These are phyloP conservation scores for Notodonta ziczac DNA, from an alignment of 2,888 invertebrate species.

Conservation along the genomic window DNA sequence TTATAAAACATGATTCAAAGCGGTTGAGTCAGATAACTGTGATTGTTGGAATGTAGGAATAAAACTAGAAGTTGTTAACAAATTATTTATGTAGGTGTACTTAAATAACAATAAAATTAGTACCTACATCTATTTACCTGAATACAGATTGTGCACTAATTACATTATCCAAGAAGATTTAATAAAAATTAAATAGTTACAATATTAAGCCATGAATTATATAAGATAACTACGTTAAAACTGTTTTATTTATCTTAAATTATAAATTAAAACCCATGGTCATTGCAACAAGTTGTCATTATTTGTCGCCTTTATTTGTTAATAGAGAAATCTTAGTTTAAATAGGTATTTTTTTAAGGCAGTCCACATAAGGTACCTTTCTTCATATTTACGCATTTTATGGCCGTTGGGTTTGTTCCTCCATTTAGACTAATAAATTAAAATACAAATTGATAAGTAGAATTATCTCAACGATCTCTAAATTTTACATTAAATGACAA, in stretches of 20 bases:
- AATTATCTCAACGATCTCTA: too few relatives aligned
- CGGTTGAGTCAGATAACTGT: not conserved
- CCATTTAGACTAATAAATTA: too few relatives aligned
- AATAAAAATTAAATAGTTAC: conserved; percentile 32
- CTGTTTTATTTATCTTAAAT: conserved; percentile 19
- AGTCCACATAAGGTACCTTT: too few relatives aligned
- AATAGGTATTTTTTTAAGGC: too few relatives aligned
- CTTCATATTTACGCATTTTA: too few relatives aligned
- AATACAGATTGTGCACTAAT: conserved; percentile 37
- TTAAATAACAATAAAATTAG: conserved; percentile 47
- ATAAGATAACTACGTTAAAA: conserved; percentile 10
- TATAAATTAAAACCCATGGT: conserved; percentile 64
- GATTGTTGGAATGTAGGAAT: conserved; percentile 22
- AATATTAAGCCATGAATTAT: conserved; percentile 16
- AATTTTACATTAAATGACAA: conserved; percentile 60
- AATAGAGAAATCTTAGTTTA: not conserved
- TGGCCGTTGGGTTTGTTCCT: too few relatives aligned
- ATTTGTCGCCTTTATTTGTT: conserved; percentile 6
- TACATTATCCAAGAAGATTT: conserved; percentile 22
- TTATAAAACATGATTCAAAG: not conserved
- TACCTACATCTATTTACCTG: conserved; percentile 15
- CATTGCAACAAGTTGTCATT: conserved; percentile 80
- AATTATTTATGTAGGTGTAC: conserved; percentile 46
- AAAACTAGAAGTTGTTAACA: conserved; percentile 45
- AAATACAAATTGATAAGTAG: too few relatives aligned